Conservation (phyloP, 2,797 vertebrate genomes). For the Danio jaintianensis region DNA sequence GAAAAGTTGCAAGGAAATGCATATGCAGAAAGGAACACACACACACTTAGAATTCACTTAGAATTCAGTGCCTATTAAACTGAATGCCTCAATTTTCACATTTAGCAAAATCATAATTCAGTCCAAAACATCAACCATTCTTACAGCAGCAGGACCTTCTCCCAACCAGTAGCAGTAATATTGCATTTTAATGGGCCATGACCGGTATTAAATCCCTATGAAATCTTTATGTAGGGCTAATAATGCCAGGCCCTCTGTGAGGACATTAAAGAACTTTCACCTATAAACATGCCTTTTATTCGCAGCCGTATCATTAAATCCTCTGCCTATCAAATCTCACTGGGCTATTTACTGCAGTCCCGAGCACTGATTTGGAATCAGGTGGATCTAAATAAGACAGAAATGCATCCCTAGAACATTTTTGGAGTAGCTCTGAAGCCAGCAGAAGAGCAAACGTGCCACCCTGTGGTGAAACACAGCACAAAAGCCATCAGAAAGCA, state of each 20-base stretch:
- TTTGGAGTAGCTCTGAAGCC: not conserved
- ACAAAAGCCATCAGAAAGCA: not conserved
- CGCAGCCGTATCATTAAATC: conserved; percentile 45
- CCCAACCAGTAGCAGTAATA: conserved; percentile 28
- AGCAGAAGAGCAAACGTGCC: conserved; percentile 30
- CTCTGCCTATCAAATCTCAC: conserved; percentile 33
- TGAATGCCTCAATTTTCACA: conserved; percentile 38
- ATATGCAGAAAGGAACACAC: conserved; percentile 38
- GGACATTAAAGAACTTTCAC: conserved; percentile 37
- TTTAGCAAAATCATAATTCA: conserved; percentile 47
- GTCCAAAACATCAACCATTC: conserved; percentile 19
- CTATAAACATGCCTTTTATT: conserved; percentile 49
- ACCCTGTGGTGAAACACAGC: conserved; percentile 40
- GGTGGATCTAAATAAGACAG: conserved; percentile 1
- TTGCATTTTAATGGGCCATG: conserved; percentile 51
- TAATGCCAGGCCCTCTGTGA: conserved; percentile 38
- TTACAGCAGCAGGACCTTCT: not conserved
- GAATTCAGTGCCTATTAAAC: conserved; percentile 19
- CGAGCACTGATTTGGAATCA: conserved; percentile 39
- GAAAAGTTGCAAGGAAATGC: conserved; percentile 52
- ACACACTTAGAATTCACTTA: conserved; percentile 40
- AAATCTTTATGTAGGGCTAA: conserved; percentile 50
- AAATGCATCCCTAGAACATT: conserved; percentile 1
- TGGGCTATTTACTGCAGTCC: conserved; percentile 32
- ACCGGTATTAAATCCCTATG: conserved; percentile 53